A percentile compares a stretch with the other conserved stretches of the same genome.
phyloP scores from a whole-genome alignment of 2,113 vertebrate species.

The Columba janthina region DNA sequence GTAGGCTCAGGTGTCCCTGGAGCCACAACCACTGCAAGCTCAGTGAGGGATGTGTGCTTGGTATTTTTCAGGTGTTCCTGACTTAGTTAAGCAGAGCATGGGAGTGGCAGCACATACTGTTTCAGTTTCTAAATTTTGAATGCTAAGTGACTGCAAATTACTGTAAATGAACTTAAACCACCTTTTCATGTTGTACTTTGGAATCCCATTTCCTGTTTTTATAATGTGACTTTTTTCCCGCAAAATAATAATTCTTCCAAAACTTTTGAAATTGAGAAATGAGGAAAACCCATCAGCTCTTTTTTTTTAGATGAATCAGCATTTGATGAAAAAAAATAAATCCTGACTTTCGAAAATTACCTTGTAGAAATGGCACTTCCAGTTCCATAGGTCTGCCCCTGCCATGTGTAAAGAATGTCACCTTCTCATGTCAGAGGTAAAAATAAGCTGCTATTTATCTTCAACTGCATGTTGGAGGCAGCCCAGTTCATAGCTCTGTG shows the following conservation, averaged over 20 bases:
- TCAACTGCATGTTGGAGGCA: background rate
- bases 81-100: background rate
- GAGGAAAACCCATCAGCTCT: background rate
- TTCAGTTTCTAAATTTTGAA: background rate
- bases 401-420: background rate
- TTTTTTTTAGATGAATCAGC: background rate
- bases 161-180: background rate
- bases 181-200: background rate
- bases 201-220: background rate
- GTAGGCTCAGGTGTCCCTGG: background rate
- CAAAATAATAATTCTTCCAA: background rate
- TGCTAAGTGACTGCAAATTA: background rate
- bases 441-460: background rate
- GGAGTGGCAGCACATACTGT: background rate
- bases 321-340: background rate
- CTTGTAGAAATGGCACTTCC: background rate
- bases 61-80: rapidly evolving
- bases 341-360: background rate
- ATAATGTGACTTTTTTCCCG: background rate
- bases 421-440: background rate
- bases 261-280: background rate
- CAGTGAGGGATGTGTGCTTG: background rate
- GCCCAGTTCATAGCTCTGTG: background rate
- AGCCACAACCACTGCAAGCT: background rate
- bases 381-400: background rate